Conservation (phyloP, 2,797 vertebrate genomes). For the Gymnothorax javanicus region DNA sequence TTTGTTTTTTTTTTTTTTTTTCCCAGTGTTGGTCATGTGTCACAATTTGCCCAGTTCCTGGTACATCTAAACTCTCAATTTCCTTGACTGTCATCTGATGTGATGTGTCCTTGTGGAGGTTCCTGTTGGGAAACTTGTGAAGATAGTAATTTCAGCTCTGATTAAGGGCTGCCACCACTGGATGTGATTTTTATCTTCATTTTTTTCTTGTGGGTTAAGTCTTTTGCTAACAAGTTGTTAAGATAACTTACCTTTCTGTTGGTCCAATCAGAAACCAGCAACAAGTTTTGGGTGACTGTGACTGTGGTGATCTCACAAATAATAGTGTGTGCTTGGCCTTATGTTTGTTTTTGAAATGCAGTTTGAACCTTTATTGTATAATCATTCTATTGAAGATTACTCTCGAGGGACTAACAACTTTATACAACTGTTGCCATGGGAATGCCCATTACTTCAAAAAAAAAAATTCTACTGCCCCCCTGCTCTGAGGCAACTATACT, state of each 20-base stretch:
- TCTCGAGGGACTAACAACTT: not conserved
- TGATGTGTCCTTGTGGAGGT: too few relatives aligned
- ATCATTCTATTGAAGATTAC: conserved; percentile 11
- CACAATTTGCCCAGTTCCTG: too few relatives aligned
- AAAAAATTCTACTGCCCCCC: conserved; percentile 2
- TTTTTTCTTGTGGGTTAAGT: not conserved
- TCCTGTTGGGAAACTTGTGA: too few relatives aligned
- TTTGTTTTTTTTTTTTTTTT: too few relatives aligned
- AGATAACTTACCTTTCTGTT: not conserved
- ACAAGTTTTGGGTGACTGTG: not conserved
- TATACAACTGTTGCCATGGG: conserved; percentile 17
- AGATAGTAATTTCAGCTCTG: too few relatives aligned
- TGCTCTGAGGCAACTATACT: not conserved
- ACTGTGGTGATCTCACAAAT: not conserved
- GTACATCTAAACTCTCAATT: too few relatives aligned
- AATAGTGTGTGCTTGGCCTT: not conserved
- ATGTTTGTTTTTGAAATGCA: not conserved
- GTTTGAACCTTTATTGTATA: conserved; percentile 23
- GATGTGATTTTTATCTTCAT: not conserved
- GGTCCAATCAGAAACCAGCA: not conserved
- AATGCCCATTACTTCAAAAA: conserved; percentile 24
- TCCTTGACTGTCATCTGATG: too few relatives aligned
- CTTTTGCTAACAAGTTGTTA: not conserved
- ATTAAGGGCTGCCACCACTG: too few relatives aligned
- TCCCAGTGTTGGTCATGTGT: too few relatives aligned